These are phyloP conservation scores for Hippopotamus amphibius DNA, from an alignment of 2,113 vertebrate genomes.

Conservation along the genomic window DNA sequence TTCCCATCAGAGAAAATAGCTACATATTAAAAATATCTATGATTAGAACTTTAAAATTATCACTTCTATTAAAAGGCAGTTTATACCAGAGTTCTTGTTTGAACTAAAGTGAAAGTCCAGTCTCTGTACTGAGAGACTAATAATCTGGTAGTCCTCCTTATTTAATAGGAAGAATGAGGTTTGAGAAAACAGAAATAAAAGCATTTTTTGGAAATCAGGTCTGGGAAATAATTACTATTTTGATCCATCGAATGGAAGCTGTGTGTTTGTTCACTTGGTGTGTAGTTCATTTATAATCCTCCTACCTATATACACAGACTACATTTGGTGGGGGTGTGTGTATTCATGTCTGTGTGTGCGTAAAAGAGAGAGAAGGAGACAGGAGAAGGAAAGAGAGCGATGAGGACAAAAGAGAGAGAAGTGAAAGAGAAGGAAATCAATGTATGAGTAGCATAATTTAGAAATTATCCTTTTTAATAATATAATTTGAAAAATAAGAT, in stretches of 20 bases:
- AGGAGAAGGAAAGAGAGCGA: neutral
- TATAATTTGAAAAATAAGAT: constrained; percentile 44
- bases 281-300: neutral
- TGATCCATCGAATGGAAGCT: neutral
- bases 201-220: constrained; percentile 1
- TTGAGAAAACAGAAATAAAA: constrained; percentile 15
- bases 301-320: neutral
- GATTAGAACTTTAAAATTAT: constrained; percentile 19
- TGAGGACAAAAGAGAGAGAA: neutral
- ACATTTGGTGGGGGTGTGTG: neutral
- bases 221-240: neutral
- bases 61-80: constrained; percentile 45
- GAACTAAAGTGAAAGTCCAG: constrained; percentile 46
- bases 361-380: neutral
- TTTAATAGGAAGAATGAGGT: constrained; percentile 37
- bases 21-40: constrained; percentile 54
- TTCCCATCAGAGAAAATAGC: constrained; percentile 47
- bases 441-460: neutral
- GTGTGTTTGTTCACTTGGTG: neutral
- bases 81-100: constrained; percentile 39
- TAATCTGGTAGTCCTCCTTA: neutral
- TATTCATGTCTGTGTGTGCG: neutral
- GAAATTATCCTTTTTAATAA: neutral
- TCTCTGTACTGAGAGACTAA: constrained; percentile 15
- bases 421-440: neutral